These are phyloP conservation scores for Abramis brama DNA, from an alignment of 2,113 vertebrate species.

Conservation along the genomic window DNA sequence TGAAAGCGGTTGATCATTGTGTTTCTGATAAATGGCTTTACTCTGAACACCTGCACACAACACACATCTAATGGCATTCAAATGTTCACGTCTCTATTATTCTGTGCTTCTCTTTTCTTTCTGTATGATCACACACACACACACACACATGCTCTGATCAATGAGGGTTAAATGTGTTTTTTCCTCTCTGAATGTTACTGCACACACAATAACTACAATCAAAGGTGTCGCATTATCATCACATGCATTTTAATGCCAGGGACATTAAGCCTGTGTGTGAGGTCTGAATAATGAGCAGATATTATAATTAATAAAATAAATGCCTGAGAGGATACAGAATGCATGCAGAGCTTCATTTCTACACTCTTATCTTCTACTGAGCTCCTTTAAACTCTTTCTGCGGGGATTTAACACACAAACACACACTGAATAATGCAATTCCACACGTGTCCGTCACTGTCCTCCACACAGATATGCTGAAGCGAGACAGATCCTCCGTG, in stretches of 20 bases:
- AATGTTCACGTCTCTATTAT: neutral
- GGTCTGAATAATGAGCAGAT: constrained; percentile 22
- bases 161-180: neutral
- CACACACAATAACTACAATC: neutral
- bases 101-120: neutral
- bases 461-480: neutral
- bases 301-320: neutral
- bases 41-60: constrained; percentile 44
- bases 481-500: neutral
- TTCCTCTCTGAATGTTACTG: neutral
- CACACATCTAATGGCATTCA: constrained; percentile 39
- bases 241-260: neutral
- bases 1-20: constrained; percentile 1
- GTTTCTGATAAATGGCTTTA: constrained; percentile 8
- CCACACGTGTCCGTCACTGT: neutral
- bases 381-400: neutral
- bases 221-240: constrained; percentile 26
- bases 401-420: neutral
- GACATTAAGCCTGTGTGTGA: neutral
- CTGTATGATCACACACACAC: neutral
- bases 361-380: neutral
- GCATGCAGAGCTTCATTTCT: neutral
- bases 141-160: neutral
- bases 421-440: neutral
- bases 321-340: neutral